phyloP scores from a whole-genome alignment of 2,113 vertebrate genomes.

The Callocephalon fimbriatum region DNA sequence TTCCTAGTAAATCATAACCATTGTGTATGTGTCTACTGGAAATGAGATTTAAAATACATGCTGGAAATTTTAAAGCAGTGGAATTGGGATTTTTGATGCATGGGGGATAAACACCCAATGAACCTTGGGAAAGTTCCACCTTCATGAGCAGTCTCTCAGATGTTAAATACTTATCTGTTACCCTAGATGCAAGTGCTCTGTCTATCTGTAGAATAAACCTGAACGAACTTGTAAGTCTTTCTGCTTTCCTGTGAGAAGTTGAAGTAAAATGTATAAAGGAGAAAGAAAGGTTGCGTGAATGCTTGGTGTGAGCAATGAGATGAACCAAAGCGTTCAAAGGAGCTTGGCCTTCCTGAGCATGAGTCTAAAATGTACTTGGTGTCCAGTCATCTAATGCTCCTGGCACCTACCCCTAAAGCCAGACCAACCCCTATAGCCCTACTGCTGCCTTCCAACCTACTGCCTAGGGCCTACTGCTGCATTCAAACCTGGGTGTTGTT shows the following conservation, averaged over 20 bases:
- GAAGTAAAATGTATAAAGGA: neutral
- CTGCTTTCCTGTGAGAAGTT: neutral
- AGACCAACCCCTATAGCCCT: neutral
- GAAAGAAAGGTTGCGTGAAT: neutral
- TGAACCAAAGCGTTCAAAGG: neutral
- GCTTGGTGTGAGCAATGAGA: neutral
- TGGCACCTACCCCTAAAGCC: fast-evolving
- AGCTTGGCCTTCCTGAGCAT: neutral
- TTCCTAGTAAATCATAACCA: neutral
- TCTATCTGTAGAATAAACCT: neutral
- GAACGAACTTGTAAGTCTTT: neutral
- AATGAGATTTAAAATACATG: neutral
- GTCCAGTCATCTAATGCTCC: fast-evolving
- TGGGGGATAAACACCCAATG: neutral
- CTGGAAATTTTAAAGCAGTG: neutral
- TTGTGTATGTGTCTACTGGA: fast-evolving
- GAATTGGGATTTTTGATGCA: neutral
- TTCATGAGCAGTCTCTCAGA: neutral
- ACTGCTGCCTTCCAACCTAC: neutral
- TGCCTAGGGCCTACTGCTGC: neutral
- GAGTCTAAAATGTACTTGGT: neutral
- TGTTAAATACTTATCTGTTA: neutral
- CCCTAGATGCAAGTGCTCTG: neutral
- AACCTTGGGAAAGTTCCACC: neutral
- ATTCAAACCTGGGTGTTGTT: neutral